Conservation (phyloP, 2,888 invertebrate genomes). For the Harpalus rubripes region DNA sequence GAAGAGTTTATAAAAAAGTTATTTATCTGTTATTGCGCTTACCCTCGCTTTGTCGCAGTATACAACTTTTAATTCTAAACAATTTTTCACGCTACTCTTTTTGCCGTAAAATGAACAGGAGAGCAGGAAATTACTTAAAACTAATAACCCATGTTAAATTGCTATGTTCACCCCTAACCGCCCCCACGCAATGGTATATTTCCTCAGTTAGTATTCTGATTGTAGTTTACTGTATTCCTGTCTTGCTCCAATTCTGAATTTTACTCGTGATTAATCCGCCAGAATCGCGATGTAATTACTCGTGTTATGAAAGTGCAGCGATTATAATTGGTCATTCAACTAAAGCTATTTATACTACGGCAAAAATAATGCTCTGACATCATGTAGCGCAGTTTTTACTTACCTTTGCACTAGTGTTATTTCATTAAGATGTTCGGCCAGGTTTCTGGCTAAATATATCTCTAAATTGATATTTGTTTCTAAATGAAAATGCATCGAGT, state of each 20-base stretch:
- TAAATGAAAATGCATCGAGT: conserved; percentile 19
- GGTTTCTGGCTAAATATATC: not conserved
- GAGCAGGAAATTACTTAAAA: too few species aligned
- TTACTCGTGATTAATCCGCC: conserved; percentile 27
- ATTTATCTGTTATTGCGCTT: too few species aligned
- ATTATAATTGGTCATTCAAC: conserved; percentile 66
- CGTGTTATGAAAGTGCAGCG: conserved; percentile 60
- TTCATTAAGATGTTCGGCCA: conserved; percentile 18
- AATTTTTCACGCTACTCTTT: too few species aligned
- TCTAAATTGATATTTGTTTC: conserved; percentile 20
- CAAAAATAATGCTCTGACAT: conserved; percentile 61
- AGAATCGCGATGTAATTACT: conserved; percentile 58
- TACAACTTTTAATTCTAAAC: too few species aligned
- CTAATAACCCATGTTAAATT: too few species aligned
- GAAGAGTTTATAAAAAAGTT: too few species aligned
- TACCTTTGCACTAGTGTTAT: conserved; percentile 31
- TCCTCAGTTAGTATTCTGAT: not conserved
- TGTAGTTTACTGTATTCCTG: not conserved
- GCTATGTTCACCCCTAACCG: too few species aligned
- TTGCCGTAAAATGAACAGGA: too few species aligned
- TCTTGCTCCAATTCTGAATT: conserved; percentile 2
- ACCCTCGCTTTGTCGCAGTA: too few species aligned
- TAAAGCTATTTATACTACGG: conserved; percentile 52
- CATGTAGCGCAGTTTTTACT: conserved; percentile 21
- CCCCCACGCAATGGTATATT: too few species aligned